Base-by-base conservation (phyloP, 2,113 vertebrate genomes). In the Bostrychus sinensis region DNA sequence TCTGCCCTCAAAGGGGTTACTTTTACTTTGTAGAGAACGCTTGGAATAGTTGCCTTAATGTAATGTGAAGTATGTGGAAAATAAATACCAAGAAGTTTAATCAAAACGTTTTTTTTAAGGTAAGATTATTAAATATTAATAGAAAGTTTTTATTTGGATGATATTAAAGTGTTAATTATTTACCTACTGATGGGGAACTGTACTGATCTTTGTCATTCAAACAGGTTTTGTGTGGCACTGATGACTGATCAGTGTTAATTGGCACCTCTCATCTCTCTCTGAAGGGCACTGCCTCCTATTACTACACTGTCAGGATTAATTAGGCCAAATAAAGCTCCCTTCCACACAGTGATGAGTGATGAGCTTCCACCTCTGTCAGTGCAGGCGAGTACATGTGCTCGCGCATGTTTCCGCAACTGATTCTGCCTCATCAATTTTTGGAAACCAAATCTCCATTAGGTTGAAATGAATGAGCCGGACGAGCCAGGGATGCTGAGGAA, bases 261-360 rank as follows among this genome's bases (percentile, higher is more conserved):
- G 94, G 94, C 92, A 93, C 84, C 86, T 91, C 94, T 95, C 93
- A 93, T 96, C 94, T 93, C 93, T 93, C 93, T 95, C 90, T 94
- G 93, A 95, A 96, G 94, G 93, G 91, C 95, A 94, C 90, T 90
- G 92, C 93, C 93, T 90, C 93, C 93, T 93, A 93, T 96, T 96
- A 95, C 96, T 94, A 95, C 93, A 89, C 87, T 93, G 94, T 94
- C 93, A 93, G 94, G 94, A 97, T 96, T 91, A 96, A 98, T 96
- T 95, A 92, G 93, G 91, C 94, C 93, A 94, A 96, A 95, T 95
- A 95, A 95, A 94, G 45, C 45, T 22, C 93, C 91, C 90, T 91
- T 92, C 92, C 94, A 93, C 95, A 93, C 92, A 94, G 93, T 94
- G 93, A 93, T 94, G 95, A 95, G 94, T 94, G 94, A 95, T 94